Conservation (phyloP, 2,888 invertebrate genomes). For the Anoplius nigerrimus region DNA sequence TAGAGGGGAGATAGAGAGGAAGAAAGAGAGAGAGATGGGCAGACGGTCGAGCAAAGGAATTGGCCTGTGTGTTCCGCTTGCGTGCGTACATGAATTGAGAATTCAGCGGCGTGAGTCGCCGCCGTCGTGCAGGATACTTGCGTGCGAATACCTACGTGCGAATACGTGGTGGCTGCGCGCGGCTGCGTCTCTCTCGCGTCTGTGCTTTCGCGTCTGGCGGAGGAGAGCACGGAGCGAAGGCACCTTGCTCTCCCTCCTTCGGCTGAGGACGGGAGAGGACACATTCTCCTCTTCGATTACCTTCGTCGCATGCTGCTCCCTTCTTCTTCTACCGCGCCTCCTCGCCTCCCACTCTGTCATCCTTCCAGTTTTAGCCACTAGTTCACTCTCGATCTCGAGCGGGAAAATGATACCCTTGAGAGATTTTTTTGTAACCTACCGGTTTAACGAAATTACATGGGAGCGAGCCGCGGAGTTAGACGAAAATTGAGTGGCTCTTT, state of each 20-base stretch:
- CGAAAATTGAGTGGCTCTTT: no score
- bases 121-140: no score
- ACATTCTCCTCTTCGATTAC: not conserved
- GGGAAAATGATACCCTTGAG: slow-evolving; percentile 46
- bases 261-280: not conserved
- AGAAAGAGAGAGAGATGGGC: not conserved
- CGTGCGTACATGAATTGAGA: not conserved
- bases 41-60: not conserved
- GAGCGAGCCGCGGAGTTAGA: no score
- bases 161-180: no score
- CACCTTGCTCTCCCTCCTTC: slow-evolving; percentile 33
- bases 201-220: no score
- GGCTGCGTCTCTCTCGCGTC: not conserved
- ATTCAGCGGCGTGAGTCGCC: not conserved
- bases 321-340: slow-evolving; percentile 9
- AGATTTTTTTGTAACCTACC: slow-evolving; percentile 42
- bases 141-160: no score
- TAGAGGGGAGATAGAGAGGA: not conserved
- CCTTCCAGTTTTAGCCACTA: slow-evolving; percentile 25
- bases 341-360: slow-evolving; percentile 2
- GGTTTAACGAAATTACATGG: slow-evolving; percentile 48
- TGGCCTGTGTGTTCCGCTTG: not conserved
- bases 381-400: slow-evolving; percentile 65
- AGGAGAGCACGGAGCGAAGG: no score
- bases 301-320: not conserved